Conservation (phyloP, 2,113 vertebrate species). For the Rhea americana region DNA sequence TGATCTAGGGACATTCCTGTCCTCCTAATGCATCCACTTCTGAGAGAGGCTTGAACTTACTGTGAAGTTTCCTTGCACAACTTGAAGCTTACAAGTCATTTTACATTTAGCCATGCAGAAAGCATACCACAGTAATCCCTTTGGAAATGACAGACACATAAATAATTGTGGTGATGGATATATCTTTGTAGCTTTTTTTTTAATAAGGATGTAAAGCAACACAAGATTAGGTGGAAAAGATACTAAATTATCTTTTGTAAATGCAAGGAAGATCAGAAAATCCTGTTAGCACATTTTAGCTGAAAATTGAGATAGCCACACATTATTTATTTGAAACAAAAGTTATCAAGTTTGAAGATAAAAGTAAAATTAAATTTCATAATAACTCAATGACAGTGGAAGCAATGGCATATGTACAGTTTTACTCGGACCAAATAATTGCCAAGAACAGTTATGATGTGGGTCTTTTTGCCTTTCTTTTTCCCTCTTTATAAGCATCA, state of each 20-base stretch:
- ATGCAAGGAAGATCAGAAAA: neutral
- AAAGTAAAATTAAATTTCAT: neutral
- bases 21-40: neutral
- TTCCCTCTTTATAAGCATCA: neutral
- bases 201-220: neutral
- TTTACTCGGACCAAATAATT: neutral
- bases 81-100: neutral
- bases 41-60: neutral
- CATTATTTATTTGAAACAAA: neutral
- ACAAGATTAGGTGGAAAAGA: neutral
- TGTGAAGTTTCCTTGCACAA: neutral
- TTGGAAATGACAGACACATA: neutral
- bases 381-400: neutral
- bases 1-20: neutral
- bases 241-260: neutral
- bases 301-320: neutral
- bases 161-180: neutral
- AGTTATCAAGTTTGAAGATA: neutral
- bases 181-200: neutral
- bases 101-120: neutral
- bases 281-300: neutral
- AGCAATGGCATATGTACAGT: neutral
- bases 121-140: neutral
- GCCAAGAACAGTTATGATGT: neutral
- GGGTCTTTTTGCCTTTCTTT: fast-evolving